These are phyloP conservation scores for Asarcornis scutulata DNA, from an alignment of 2,113 vertebrate species.

Conservation along the genomic window DNA sequence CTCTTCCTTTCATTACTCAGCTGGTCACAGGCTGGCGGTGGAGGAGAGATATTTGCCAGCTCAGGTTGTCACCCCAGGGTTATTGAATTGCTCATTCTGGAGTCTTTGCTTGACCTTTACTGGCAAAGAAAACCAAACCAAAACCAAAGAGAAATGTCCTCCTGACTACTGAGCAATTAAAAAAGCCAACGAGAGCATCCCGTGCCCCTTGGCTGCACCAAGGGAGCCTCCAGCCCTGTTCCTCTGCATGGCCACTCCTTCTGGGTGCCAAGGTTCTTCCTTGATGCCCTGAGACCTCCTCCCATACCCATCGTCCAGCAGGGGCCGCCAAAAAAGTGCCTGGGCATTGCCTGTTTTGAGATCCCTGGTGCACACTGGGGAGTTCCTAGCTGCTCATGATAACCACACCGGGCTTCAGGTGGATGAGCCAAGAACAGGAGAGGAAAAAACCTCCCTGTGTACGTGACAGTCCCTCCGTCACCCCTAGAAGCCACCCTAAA, in stretches of 20 bases:
- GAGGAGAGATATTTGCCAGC: neutral
- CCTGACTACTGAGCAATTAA: neutral
- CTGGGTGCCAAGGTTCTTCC: too few species aligned
- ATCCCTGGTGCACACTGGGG: too few species aligned
- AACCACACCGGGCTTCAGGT: slow-evolving; percentile 18
- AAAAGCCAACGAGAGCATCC: neutral
- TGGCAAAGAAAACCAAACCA: too few species aligned
- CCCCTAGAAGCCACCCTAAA: neutral
- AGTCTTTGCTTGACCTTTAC: neutral
- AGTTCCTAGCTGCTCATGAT: slow-evolving; percentile 57
- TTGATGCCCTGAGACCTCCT: too few species aligned
- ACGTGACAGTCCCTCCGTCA: neutral
- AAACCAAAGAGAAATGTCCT: neutral
- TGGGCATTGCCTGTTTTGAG: too few species aligned
- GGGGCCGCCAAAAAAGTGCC: too few species aligned
- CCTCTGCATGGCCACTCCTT: too few species aligned
- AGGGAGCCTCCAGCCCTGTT: too few species aligned
- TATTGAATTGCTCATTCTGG: neutral
- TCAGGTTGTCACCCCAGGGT: neutral
- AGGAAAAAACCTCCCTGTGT: neutral
- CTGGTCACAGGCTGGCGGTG: neutral
- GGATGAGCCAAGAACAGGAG: neutral
- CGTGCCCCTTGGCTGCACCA: accelerated
- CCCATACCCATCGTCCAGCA: too few species aligned
- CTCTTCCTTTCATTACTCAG: neutral